These are phyloP conservation scores for Donacobius atricapilla DNA, from an alignment of 2,113 vertebrate genomes.

Conservation along the genomic window DNA sequence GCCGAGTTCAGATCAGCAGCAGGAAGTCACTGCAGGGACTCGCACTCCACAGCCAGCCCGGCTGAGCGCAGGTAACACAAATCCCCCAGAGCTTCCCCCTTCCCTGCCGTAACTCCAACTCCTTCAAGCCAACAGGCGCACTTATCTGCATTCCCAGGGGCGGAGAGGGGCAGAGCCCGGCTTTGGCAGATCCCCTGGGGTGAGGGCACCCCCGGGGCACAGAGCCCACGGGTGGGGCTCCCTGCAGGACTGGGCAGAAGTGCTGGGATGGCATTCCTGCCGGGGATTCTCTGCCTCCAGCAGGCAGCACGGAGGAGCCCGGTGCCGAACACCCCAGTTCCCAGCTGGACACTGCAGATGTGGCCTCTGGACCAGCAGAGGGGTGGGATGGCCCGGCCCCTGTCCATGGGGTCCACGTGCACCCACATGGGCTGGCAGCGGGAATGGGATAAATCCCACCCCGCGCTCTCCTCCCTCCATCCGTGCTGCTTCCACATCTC, in stretches of 20 bases:
- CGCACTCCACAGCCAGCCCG: neutral
- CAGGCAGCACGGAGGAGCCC: neutral
- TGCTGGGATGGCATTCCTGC: rapidly evolving
- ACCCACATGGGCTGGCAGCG: neutral
- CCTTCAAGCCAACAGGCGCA: neutral
- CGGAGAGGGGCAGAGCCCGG: neutral
- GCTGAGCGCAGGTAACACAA: too few species aligned
- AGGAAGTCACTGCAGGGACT: neutral
- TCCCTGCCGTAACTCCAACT: too few species aligned
- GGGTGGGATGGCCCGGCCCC: neutral
- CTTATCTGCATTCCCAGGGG: neutral
- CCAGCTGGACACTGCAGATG: neutral
- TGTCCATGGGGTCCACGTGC: rapidly evolving
- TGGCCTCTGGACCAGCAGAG: neutral
- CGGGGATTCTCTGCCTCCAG: neutral
- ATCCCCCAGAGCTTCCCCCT: too few species aligned
- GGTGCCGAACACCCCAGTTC: rapidly evolving
- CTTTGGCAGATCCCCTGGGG: neutral
- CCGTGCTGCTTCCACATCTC: neutral
- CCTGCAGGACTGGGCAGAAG: neutral
- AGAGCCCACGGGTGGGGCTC: neutral
- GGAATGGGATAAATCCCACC: neutral
- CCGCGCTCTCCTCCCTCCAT: neutral
- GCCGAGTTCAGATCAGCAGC: neutral
- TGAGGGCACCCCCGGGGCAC: neutral